phyloP scores from a whole-genome alignment of 2,797 vertebrate species.

The Sylvilagus floridanus region DNA sequence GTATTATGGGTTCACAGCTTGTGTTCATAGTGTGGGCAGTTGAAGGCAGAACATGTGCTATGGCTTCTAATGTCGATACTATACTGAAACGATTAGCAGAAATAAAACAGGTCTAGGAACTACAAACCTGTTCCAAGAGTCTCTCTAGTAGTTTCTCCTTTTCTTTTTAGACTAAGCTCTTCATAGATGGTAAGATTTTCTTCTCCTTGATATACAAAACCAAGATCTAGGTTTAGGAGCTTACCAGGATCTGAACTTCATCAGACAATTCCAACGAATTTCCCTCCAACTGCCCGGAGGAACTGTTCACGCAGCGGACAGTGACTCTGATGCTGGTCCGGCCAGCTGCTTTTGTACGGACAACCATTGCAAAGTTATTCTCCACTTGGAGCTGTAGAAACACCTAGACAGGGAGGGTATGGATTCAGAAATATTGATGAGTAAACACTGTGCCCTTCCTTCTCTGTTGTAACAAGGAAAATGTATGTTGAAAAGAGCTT shows the following conservation, averaged over 20 bases:
- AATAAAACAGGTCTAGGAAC: slow-evolving; percentile 10
- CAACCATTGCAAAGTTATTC: slow-evolving; percentile 86
- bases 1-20: background rate
- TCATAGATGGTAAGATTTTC: background rate
- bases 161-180: slow-evolving; percentile 48
- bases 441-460: background rate
- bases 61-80: background rate
- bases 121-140: background rate
- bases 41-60: background rate
- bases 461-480: background rate
- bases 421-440: slow-evolving; percentile 37
- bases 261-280: slow-evolving; percentile 82
- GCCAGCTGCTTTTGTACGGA: slow-evolving; percentile 85
- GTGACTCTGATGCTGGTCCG: slow-evolving; percentile 86
- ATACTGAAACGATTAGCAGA: background rate
- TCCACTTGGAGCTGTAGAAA: slow-evolving; percentile 83
- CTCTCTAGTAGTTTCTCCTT: slow-evolving; percentile 5
- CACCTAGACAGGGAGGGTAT: slow-evolving; percentile 78
- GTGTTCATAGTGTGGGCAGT: background rate
- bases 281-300: slow-evolving; percentile 82
- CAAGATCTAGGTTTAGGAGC: slow-evolving; percentile 28
- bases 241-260: slow-evolving; percentile 89
- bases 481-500: background rate
- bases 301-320: slow-evolving; percentile 71
- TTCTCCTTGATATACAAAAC: background rate